A percentile compares a stretch with the other conserved stretches of the same genome.
Evolutionary conservation across 2,113 vertebrate genomes (phyloP).

Genomic region (Porphyrio hochstetteri): DNA sequence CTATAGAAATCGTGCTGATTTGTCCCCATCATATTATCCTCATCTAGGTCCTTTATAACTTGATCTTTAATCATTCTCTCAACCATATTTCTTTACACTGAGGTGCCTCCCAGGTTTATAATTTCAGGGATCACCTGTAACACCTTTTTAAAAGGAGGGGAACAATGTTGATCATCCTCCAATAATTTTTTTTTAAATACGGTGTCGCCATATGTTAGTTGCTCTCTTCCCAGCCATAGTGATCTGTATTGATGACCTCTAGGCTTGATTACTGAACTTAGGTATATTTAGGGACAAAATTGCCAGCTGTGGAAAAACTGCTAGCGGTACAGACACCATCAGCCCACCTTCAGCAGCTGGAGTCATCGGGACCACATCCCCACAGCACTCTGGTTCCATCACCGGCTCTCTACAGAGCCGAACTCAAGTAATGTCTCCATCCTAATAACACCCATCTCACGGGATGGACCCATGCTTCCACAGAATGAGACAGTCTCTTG

Average conservation of each 20-base stretch:
- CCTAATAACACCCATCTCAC: neutral
- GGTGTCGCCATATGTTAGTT: neutral
- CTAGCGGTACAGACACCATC: neutral
- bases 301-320: neutral
- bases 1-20: constrained; percentile 67
- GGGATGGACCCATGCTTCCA: neutral
- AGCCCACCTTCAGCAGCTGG: neutral
- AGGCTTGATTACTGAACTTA: neutral
- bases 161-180: neutral
- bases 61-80: constrained; percentile 58
- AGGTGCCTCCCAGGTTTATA: constrained; percentile 34
- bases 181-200: neutral
- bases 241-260: neutral
- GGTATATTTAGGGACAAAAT: neutral
- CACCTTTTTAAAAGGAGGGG: neutral
- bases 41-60: constrained; percentile 54
- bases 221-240: neutral
- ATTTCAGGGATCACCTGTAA: constrained; percentile 31
- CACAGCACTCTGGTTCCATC: neutral
- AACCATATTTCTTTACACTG: constrained; percentile 37
- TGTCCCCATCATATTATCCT: constrained; percentile 57
- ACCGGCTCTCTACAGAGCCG: neutral
- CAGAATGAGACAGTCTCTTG: neutral
- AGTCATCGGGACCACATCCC: rapidly evolving
- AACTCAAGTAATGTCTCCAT: neutral